Percentiles rank a stretch among this genome's conserved stretches.
These are phyloP conservation scores for Drosophila biarmipes DNA, from an alignment of 1,140 invertebrate genomes.

Conservation along the genomic window DNA sequence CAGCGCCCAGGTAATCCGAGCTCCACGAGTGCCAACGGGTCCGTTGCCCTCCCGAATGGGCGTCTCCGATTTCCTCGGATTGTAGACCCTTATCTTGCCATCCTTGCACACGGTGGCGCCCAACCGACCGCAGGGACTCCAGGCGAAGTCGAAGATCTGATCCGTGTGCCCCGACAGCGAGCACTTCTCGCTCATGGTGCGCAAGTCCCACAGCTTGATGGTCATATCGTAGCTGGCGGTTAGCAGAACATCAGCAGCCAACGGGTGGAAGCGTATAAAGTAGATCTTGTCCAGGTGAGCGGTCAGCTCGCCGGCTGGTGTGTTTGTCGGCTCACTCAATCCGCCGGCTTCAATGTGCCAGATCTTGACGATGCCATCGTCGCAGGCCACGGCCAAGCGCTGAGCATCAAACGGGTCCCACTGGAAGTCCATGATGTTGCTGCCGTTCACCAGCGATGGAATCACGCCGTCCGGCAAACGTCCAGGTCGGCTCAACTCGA, in stretches of 20 bases:
- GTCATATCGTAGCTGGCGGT: slow-evolving; percentile 95
- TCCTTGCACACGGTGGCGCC: slow-evolving; percentile 96
- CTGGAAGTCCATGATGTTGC: slow-evolving; percentile 95
- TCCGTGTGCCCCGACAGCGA: slow-evolving; percentile 88
- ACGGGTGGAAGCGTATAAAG: slow-evolving; percentile 95
- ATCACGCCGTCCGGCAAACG: slow-evolving; percentile 91
- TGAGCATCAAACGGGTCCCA: slow-evolving; percentile 96
- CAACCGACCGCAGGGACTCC: slow-evolving; percentile 94
- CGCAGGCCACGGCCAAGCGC: slow-evolving; percentile 93
- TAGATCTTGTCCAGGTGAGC: slow-evolving; percentile 96
- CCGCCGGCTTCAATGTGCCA: slow-evolving; percentile 91
- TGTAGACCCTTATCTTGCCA: slow-evolving; percentile 91
- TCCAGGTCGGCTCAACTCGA: slow-evolving; percentile 92
- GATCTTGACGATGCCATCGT: slow-evolving; percentile 94
- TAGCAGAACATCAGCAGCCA: slow-evolving; percentile 93
- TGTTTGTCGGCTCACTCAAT: slow-evolving; percentile 86
- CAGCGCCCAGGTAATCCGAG: slow-evolving; percentile 94
- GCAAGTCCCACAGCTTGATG: slow-evolving; percentile 93
- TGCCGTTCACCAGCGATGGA: slow-evolving; percentile 94
- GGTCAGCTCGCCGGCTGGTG: slow-evolving; percentile 87
- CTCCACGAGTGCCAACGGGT: slow-evolving; percentile 93
- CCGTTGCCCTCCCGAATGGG: slow-evolving; percentile 92
- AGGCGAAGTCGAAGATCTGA: slow-evolving; percentile 95
- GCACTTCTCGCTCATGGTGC: slow-evolving; percentile 85
- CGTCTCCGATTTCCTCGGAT: slow-evolving; percentile 88